Base-by-base conservation (phyloP, 2,888 invertebrate species). In the Caenorhabditis macrosperma region DNA sequence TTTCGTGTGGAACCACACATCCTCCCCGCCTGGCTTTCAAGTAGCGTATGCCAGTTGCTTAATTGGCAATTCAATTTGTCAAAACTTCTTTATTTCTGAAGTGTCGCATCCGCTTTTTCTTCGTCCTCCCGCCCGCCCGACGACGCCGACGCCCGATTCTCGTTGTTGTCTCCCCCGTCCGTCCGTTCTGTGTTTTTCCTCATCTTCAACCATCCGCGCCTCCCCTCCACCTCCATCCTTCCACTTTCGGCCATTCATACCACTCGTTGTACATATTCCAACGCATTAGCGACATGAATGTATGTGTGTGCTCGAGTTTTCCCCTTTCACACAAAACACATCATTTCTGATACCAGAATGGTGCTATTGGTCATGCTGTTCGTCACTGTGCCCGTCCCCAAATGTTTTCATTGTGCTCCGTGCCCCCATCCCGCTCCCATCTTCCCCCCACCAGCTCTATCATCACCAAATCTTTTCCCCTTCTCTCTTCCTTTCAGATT, bases 61-160 rank as follows among this genome's bases (percentile, higher is more conserved):
- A 78, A 78, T 78, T 78, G 71, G 48, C 72, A 72, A 78, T 72
- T 72, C 78, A 78, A 78, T 78, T 78, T 78, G 72, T 67, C 60
- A 66, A 52, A 77, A 77, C 64, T 71, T 71, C 71, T 78, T 71
- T 61, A 63, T 71, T 78, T 67, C 71, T 78, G 63, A 78, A 78
- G 78, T 78, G 78, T 69, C 64, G 64, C 72, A 64, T 63, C 46
- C 59, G 61, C 57, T 64, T 54, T 46, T 72, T 55, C 52, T 38
- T 28, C 33, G 15, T 66, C 38, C 30, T 55, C 44, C 44, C 41
- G 54, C 20, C 28, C 17, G 15, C 30, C n/a, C 17, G 33, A 30
- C 54, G 54, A 17, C 12, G 12, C 9, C 38, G 38, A 38, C 38
- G 6, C 9, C 38, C 7, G 2, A 48, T 60, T 38, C 60, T 57